A percentile compares a stretch with the other conserved stretches of the same genome.
These are phyloP conservation scores for Hoplostethus mediterraneus DNA, from an alignment of 2,797 vertebrate species.

Conservation along the genomic window DNA sequence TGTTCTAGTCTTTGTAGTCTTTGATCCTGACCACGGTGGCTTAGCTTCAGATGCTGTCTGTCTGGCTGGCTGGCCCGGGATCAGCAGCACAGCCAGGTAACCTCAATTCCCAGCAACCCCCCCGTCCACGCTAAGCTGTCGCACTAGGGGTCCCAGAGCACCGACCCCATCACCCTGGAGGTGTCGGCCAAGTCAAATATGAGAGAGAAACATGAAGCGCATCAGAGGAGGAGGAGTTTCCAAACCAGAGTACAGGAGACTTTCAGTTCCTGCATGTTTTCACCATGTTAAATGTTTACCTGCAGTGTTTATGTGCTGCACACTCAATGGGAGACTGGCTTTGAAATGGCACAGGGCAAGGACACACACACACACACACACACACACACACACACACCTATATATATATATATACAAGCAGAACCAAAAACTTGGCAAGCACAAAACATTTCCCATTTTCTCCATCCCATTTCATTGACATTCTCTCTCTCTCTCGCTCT, in stretches of 20 bases:
- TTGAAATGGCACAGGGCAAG: conserved; percentile 48
- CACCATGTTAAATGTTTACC: neutral
- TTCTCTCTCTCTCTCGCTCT: neutral
- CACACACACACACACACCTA: neutral
- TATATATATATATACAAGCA: conserved; percentile 4
- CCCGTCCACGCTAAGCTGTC: neutral
- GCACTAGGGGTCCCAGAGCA: neutral
- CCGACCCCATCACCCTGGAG: neutral
- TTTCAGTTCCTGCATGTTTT: neutral
- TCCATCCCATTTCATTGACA: neutral
- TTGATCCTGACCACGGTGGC: conserved; percentile 69
- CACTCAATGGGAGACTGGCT: conserved; percentile 40
- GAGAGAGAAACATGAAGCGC: no score
- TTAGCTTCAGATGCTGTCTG: conserved; percentile 43
- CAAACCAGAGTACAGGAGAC: no score
- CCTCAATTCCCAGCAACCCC: conserved; percentile 42
- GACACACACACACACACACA: conserved; percentile 12
- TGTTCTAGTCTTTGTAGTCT: conserved; percentile 44
- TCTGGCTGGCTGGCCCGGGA: conserved; percentile 20
- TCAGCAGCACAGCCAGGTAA: conserved; percentile 47
- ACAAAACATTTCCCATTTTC: neutral
- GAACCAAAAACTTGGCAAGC: no score
- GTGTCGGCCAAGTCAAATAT: no score
- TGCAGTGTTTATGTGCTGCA: conserved; percentile 41
- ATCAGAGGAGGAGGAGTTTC: no score